Percentiles rank a stretch among this genome's conserved stretches.
Evolutionary conservation across 30 jellyfish, hydroid and myxozoan genomes (phyloP).

Genomic region (Chironex yamaguchii): DNA sequence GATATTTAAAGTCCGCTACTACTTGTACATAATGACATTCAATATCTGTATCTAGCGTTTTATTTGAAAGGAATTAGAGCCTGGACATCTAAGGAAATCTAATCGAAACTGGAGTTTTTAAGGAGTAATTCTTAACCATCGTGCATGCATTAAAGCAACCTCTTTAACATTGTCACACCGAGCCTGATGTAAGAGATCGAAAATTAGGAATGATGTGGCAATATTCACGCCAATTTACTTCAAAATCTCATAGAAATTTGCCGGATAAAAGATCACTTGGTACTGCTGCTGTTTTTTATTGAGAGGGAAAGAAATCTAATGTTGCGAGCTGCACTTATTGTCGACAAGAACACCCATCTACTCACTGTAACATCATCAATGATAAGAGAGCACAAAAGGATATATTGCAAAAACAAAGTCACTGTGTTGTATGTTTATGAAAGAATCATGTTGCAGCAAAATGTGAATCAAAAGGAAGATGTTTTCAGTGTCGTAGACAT

Average conservation of each 20-base stretch:
- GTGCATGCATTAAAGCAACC: no score
- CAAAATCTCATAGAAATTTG: no score
- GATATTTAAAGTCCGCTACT: no score
- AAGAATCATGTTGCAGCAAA: conserved; percentile 22
- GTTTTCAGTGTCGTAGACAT: conserved; percentile 6
- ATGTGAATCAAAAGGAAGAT: conserved; percentile 13
- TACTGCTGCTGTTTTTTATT: neutral
- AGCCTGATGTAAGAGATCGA: no score
- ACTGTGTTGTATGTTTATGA: conserved; percentile 6
- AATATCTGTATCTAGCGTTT: no score
- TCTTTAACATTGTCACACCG: no score
- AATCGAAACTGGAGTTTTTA: no score
- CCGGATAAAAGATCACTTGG: neutral
- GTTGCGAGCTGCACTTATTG: conserved; percentile 9
- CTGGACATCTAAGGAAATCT: no score
- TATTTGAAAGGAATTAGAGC: no score
- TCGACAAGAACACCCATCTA: conserved; percentile 8
- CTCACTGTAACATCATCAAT: neutral
- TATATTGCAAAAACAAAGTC: conserved; percentile 9
- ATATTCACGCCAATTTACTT: conserved; percentile 18
- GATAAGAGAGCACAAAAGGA: conserved; percentile 10
- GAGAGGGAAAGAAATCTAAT: neutral
- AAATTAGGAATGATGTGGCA: conserved; percentile 18
- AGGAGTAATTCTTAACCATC: no score
- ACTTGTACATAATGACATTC: no score